These are phyloP conservation scores for Seira musarum DNA, from an alignment of 2,888 invertebrate genomes.

Conservation along the genomic window DNA sequence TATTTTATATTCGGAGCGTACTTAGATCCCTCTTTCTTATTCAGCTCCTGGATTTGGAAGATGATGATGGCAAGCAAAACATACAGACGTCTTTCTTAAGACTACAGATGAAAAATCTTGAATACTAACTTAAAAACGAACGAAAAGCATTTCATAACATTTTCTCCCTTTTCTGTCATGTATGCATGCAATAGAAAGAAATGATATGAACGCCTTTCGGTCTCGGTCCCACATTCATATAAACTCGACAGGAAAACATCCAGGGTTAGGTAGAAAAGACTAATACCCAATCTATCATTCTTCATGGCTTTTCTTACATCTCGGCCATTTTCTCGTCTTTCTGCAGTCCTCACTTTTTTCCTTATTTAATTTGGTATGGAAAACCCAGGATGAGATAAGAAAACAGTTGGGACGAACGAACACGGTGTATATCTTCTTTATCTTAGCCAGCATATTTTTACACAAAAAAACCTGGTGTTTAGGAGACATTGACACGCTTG, in stretches of 20 bases:
- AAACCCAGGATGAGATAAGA: neutral
- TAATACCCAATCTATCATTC: constrained; percentile 49
- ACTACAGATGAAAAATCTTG: constrained; percentile 32
- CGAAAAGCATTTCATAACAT: constrained; percentile 23
- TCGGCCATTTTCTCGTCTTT: constrained; percentile 17
- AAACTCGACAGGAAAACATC: neutral
- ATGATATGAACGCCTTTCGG: no score
- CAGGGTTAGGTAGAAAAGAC: constrained; percentile 6
- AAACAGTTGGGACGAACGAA: neutral
- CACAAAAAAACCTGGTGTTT: no score
- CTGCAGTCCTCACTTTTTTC: constrained; percentile 3
- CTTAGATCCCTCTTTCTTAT: neutral
- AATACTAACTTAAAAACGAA: constrained; percentile 25
- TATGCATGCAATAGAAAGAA: no score
- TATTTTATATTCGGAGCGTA: constrained; percentile 5
- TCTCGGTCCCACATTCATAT: no score
- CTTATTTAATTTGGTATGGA: neutral
- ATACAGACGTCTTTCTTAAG: no score
- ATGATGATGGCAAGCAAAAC: no score
- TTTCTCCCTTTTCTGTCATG: constrained; percentile 25
- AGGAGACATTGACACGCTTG: no score
- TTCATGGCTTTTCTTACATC: constrained; percentile 16
- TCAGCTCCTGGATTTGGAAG: neutral
- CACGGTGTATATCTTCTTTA: neutral
- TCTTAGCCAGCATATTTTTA: no score